Evolutionary conservation across 2,113 vertebrate genomes (phyloP), one percentile per base, ranked within the genome.

Genomic region (Oryzias melastigma): DNA sequence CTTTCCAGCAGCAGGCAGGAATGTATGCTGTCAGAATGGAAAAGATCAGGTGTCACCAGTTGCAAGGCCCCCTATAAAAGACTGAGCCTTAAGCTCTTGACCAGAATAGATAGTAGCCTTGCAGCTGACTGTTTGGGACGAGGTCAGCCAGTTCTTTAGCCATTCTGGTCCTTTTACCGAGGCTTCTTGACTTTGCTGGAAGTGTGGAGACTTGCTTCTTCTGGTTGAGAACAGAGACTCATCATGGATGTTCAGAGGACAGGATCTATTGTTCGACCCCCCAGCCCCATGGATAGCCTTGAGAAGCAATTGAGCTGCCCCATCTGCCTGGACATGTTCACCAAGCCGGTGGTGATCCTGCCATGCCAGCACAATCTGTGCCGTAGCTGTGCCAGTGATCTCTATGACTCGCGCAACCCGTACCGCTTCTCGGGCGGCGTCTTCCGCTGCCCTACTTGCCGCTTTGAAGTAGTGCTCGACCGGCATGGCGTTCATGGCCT

Each of bases 301-400:
- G 96, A 98, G 91, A 98, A 98, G 83, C 97, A 99, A 83, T 89
- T 98, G 29, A 96, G 98, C 87, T 99, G 97, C 43, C 97, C 97
- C 64, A 98, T 99, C 79, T 99, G 97, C 88, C 91, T 99, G 84
- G 97, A 99, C 70, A 95, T 98, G 96, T 95, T 99, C 88, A 93
- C 91, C 89, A 99, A 98, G 62, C 97, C 97, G 0, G 97, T 99
- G 89, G 96, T 99, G 75, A 98, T 99, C 85, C 88, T 99, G 74
- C 96, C 97, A 0, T 99, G 97, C 84, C 97, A 99, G 75, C 97
- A 99, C 87, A 99, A 99, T 88, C 88, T 99, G 19, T 98, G 96
- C 70, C 93, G 97, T 46, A 93, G 97, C 66, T 99, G 97, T 67
- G 96, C 96, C 85, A 96, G 91, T 0, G 95, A 98, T 42, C 80